phyloP scores from a whole-genome alignment of 2,797 vertebrate genomes.

The Chelmon rostratus region DNA sequence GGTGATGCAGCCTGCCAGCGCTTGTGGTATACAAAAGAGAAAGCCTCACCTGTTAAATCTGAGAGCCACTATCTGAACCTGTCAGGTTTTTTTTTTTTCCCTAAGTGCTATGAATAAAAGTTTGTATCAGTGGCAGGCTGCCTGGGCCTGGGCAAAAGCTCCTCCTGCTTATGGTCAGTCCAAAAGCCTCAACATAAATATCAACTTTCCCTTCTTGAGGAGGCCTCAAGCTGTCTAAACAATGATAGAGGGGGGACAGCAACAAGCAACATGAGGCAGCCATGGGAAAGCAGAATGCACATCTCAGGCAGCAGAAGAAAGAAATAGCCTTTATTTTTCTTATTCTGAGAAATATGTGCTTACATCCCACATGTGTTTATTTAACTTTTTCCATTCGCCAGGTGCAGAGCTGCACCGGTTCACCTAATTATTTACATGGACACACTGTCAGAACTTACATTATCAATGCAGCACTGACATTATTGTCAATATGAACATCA shows the following conservation, averaged over 20 bases:
- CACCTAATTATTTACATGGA: conserved; percentile 59
- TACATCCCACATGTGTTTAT: conserved; percentile 86
- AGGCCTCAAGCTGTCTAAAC: conserved; percentile 95
- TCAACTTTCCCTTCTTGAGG: conserved; percentile 87
- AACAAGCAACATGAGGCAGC: conserved; percentile 88
- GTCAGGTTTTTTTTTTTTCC: conserved; percentile 15
- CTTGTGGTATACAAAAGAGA: conserved; percentile 13
- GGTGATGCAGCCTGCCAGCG: conserved; percentile 30
- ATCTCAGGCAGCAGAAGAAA: conserved; percentile 74
- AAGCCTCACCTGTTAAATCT: conserved; percentile 51
- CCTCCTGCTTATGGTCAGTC: conserved; percentile 70
- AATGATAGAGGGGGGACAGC: conserved; percentile 82
- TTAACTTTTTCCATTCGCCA: conserved; percentile 84
- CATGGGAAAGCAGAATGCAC: conserved; percentile 89
- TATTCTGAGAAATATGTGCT: conserved; percentile 86
- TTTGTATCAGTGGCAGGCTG: conserved; percentile 45
- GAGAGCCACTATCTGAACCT: conserved; percentile 32
- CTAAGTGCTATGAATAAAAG: conserved; percentile 27
- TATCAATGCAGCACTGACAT: background rate
- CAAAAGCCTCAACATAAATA: conserved; percentile 80
- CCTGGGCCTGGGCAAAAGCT: conserved; percentile 45
- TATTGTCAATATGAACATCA: background rate
- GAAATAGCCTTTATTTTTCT: conserved; percentile 88
- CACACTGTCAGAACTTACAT: conserved; percentile 16
- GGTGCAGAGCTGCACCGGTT: conserved; percentile 81